Base-by-base conservation (phyloP, 2,113 vertebrate species). In the Perognathus longimembris region DNA sequence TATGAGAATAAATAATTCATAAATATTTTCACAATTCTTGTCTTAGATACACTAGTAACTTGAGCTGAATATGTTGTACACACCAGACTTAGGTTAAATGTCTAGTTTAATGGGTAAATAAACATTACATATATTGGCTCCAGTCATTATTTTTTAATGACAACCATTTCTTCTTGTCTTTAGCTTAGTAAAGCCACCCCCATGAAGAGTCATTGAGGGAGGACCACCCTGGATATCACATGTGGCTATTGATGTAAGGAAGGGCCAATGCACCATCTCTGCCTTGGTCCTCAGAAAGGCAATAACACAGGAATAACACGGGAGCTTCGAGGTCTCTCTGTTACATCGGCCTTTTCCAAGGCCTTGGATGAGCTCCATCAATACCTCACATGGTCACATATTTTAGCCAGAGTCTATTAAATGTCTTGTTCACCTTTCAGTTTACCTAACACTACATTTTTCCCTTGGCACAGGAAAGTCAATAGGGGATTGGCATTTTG, bases 1-100 rank as follows among this genome's bases (percentile, higher is more conserved):
- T 38, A 75, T 34, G 18, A 50, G 20, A 78, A 40, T 66, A 95
- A 93, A 88, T 67, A 95, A 91, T 77, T 94, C 42, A 74, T 64
- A 36, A 71, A 22, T 71, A 67, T 57, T 79, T 94, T 91, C 24
- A 75, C 18, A 78, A 28, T 88, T 94, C 30, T 88, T 79, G n/a
- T 54, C 28, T 26, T 61, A 71, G 34, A 7, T 2, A 20, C 28
- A 26, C 5, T 88, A 63, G 38, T 32, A 70, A 81, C 34, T 75
- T 85, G 83, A 34, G 88, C 24, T 87, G 80, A 88, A 15, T 61
- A 75, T 32, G 32, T 64, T 42, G 17, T 74, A 4, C 75, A 85
- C 30, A 80, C n/a, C 70, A 85, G 70, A 59, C n/a, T 77, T 83
- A 34, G 12, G 70, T 83, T 94, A 85, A 89, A 88, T 57, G 30